Percentiles rank a stretch among this genome's conserved stretches.
These are phyloP conservation scores for Polydrusus cervinus DNA, from an alignment of 2,888 invertebrate species.

Conservation along the genomic window DNA sequence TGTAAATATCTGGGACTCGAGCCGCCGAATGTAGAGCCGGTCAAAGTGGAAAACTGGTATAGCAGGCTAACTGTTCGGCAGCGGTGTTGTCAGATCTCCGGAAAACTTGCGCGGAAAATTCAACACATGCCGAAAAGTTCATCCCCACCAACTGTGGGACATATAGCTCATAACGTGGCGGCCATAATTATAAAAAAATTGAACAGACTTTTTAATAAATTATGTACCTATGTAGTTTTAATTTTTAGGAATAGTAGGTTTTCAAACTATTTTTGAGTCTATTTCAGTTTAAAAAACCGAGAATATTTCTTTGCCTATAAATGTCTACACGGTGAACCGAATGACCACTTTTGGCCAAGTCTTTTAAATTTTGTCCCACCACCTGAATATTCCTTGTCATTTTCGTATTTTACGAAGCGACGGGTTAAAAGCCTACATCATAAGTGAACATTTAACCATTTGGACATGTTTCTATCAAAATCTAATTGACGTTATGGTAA, in stretches of 20 bases:
- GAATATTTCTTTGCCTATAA: too few relatives aligned
- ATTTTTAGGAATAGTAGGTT: too few relatives aligned
- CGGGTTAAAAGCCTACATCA: constrained; percentile 7
- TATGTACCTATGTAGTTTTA: too few relatives aligned
- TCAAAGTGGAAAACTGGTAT: constrained; percentile 58
- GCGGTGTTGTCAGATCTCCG: constrained; percentile 58
- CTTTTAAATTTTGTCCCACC: neutral
- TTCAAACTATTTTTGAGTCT: too few relatives aligned
- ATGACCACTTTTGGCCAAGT: too few relatives aligned
- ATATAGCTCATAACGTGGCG: too few relatives aligned
- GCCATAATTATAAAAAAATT: too few relatives aligned
- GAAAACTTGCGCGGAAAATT: constrained; percentile 57
- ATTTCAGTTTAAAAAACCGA: too few relatives aligned
- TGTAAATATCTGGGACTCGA: constrained; percentile 70
- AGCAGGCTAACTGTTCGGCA: constrained; percentile 56
- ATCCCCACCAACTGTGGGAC: constrained; percentile 30
- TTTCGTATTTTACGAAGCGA: constrained; percentile 14
- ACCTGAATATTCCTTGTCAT: constrained; percentile 27
- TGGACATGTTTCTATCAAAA: constrained; percentile 12
- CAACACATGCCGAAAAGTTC: constrained; percentile 41
- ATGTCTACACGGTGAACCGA: too few relatives aligned
- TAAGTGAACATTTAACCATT: constrained; percentile 21
- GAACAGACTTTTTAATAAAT: too few relatives aligned
- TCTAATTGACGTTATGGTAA: neutral
- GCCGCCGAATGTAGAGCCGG: constrained; percentile 51